These are phyloP conservation scores for Natator depressus DNA, from an alignment of 2,113 vertebrate genomes.

Conservation along the genomic window DNA sequence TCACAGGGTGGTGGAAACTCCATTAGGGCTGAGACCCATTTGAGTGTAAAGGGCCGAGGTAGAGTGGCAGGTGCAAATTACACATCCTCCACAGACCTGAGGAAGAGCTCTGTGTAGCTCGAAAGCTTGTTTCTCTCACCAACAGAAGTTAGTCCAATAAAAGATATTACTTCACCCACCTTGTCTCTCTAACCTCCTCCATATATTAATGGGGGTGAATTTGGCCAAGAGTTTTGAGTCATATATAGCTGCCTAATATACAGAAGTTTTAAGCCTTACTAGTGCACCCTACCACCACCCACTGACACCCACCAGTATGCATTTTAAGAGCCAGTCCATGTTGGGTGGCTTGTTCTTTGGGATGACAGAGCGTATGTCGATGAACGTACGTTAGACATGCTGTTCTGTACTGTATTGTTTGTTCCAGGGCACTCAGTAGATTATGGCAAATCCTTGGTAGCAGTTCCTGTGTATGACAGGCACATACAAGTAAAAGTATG, in stretches of 20 bases:
- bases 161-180: background rate
- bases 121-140: background rate
- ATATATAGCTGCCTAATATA: background rate
- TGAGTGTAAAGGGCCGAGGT: background rate
- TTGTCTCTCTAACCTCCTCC: background rate
- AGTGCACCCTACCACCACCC: background rate
- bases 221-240: background rate
- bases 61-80: background rate
- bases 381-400: accelerated
- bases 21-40: background rate
- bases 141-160: background rate
- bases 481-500: background rate
- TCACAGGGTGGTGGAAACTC: background rate
- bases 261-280: background rate
- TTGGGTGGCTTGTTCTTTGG: background rate
- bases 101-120: background rate
- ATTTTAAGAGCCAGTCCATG: background rate
- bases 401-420: background rate
- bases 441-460: background rate
- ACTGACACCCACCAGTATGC: background rate
- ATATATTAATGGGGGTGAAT: background rate
- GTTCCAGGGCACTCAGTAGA: background rate
- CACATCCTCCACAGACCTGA: background rate
- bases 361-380: background rate
- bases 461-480: background rate